Evolutionary conservation across 2,797 vertebrate species (phyloP), one percentile per base, ranked within the genome.

Genomic region (Melanotaenia maccullochi): DNA sequence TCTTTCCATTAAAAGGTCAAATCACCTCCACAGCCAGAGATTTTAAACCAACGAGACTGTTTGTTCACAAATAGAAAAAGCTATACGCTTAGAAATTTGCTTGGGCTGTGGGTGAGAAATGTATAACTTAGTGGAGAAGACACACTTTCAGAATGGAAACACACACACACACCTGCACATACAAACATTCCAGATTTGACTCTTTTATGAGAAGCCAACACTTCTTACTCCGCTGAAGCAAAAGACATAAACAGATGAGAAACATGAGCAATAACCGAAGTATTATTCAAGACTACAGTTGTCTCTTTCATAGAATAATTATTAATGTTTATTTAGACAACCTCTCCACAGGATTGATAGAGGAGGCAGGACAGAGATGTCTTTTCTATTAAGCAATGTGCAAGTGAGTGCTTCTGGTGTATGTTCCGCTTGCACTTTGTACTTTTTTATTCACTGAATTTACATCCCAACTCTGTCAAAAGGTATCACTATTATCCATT

Each of bases 61-160:
- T 75, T 82, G 60, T 74, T 85, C 67, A 44, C 63, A 42, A 65
- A 35, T 59, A 40, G 35, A 12, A 22, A 70, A 57, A 76, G 77
- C 71, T 22, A 22, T 49, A 75, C 74, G 59, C 78, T 44, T 63
- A 49, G 63, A 67, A 74, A 82, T 83, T 44, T 90, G 80, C 85
- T 82, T 87, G 71, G 78, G 75, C 75, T 68, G 71, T 79, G 76
- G 67, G 82, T 85, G 85, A 89, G 81, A 89, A 85, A 85, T 83
- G 67, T 81, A 40, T 85, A 81, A 77, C 78, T 75, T 35, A 6
- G 20, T 18, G 16, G 86, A 82, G 84, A 89, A 86, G 81, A 82
- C 67, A 82, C 69, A 58, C 55, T 56, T 14, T 28, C 32, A 44
- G 64, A 82, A 74, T 47, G 65, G 58, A 65, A 66, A 66, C 62